phyloP scores from a whole-genome alignment of 2,888 invertebrate species.

The Drosophila borealis region DNA sequence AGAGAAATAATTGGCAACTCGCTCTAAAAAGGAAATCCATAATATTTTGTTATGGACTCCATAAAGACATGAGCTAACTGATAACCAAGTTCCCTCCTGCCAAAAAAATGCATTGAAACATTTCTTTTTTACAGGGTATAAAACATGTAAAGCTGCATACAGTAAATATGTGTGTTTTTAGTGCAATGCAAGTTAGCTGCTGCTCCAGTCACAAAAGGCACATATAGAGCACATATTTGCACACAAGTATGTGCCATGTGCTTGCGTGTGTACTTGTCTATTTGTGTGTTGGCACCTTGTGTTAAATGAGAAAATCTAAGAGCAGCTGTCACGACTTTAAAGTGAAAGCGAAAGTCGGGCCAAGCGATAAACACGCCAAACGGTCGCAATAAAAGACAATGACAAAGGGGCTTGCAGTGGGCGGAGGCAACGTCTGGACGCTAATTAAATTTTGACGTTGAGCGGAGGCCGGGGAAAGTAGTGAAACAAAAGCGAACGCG shows the following conservation, averaged over 20 bases:
- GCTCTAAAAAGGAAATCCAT: too few species aligned
- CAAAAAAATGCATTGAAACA: background rate
- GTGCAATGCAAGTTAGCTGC: constrained; percentile 23
- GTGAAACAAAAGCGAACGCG: constrained; percentile 6
- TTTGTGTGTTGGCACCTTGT: constrained; percentile 46
- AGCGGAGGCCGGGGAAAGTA: constrained; percentile 6
- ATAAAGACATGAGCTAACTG: too few species aligned
- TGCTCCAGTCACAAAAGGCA: constrained; percentile 12
- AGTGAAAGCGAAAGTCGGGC: constrained; percentile 47
- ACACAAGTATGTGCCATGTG: background rate
- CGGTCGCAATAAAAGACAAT: constrained; percentile 44
- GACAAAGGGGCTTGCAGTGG: constrained; percentile 4
- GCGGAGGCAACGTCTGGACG: constrained; percentile 29
- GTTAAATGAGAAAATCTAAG: constrained; percentile 33
- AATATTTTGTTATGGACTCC: too few species aligned
- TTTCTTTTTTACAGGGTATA: constrained; percentile 13
- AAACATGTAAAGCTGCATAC: background rate
- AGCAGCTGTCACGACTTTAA: constrained; percentile 42
- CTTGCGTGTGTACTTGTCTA: constrained; percentile 9
- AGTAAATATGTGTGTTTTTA: constrained; percentile 22
- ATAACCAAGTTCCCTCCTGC: too few species aligned
- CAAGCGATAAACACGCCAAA: constrained; percentile 38
- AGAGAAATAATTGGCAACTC: too few species aligned
- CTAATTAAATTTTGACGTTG: constrained; percentile 54
- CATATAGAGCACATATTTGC: constrained; percentile 31